Percentiles rank a stretch among this genome's conserved stretches.
These are phyloP conservation scores for Novumbra hubbsi DNA, from an alignment of 2,797 vertebrate species.

Conservation along the genomic window DNA sequence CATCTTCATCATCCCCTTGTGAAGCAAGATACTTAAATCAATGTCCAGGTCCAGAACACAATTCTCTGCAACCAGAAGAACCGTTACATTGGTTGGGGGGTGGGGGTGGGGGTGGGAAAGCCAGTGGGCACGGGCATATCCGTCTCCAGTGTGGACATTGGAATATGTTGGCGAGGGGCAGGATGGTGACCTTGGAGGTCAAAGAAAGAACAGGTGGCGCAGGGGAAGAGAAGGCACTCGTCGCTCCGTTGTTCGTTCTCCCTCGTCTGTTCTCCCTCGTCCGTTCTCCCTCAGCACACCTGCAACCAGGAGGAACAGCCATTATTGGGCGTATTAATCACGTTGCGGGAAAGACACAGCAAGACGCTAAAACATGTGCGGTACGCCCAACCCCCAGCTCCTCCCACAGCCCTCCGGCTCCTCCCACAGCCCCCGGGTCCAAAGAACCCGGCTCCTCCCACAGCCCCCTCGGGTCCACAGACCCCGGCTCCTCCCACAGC, in stretches of 20 bases:
- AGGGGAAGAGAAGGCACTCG: slow-evolving; percentile 61
- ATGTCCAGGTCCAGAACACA: not conserved
- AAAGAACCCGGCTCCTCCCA: not conserved
- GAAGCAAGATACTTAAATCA: not conserved
- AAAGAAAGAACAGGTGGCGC: slow-evolving; percentile 25
- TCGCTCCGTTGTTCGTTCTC: slow-evolving; percentile 46
- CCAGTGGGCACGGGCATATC: slow-evolving; percentile 4
- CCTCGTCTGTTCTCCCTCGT: slow-evolving; percentile 49
- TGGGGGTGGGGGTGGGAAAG: not conserved
- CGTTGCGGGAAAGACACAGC: not conserved
- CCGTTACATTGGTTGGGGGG: not conserved
- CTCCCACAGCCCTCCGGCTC: no score
- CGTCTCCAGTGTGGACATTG: slow-evolving; percentile 10
- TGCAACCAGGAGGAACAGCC: slow-evolving; percentile 36
- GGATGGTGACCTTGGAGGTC: slow-evolving; percentile 10
- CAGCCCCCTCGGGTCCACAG: not conserved
- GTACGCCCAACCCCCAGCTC: no score
- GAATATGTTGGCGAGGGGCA: slow-evolving; percentile 15
- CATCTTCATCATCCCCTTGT: not conserved
- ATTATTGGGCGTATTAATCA: not conserved
- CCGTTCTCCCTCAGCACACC: slow-evolving; percentile 72
- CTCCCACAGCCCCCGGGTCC: not conserved
- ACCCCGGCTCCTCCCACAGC: not conserved
- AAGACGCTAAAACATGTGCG: not conserved
- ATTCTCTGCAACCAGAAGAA: not conserved